Evolutionary conservation across 2,888 invertebrate species (phyloP), one percentile per base, ranked within the genome.

Genomic region (Auanema freiburgensis): DNA sequence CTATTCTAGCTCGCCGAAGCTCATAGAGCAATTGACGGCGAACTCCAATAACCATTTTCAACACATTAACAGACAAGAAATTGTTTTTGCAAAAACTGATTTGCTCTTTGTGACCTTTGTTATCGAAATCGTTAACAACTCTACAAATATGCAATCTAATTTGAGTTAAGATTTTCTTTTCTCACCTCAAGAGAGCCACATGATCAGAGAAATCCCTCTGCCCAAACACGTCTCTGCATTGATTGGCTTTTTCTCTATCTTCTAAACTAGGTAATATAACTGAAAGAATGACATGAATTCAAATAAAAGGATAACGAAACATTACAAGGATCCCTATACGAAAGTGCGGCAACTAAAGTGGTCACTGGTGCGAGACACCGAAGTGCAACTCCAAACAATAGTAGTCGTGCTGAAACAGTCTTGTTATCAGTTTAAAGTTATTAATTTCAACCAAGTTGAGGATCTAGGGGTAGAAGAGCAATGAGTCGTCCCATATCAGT

Each of bases 311-410:
- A 6, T 21, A 57, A 11, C n/a, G 12, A 41, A 23, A 51, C 66
- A 86, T 84, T 74, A 88, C 87, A 87, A 24, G 87, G 86, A 79
- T 88, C 90, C 87, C 88, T 89, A 83, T 90, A 89, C 0, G 93
- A 90, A 73, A 95, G 87, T 71, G 90, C 89, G 82, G 93, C 91
- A 0, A 92, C 92, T 46, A 98, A 90, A 1, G 94, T 94, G 60
- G 93, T 86, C 40, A 97, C 88, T 1, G 96, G 95, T 84, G 94
- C 93, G 42, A 95, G 86, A 84, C 97, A 98, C 84, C 92, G 92
- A 73, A 95, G 88, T 2, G 93, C 90, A 46, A 93, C 89, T 1
- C 92, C 90, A 84, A 92, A 93, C 0, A 98, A 86, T 65, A 98
- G 85, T 89, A 93, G 92, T 85, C 96, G 94, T 4, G 71, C 67